Evolutionary conservation across 2,888 invertebrate genomes (phyloP), one percentile per base, ranked within the genome.

Genomic region (Watsonalla cultraria): DNA sequence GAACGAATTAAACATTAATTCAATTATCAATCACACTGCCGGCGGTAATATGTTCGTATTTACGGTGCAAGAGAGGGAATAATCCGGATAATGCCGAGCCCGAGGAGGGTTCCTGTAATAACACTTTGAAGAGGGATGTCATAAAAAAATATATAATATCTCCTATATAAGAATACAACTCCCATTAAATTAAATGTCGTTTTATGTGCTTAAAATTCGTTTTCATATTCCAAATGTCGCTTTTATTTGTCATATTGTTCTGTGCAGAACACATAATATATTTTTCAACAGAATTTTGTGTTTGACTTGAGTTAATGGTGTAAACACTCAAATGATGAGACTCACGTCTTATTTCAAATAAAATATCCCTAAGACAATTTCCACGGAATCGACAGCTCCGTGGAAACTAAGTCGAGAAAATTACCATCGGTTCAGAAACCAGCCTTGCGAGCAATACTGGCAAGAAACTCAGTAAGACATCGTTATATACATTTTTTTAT

Each of bases 1-100:
- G 60, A 59, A 65, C 65, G 66, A 68, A 72, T 74, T 69, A 75
- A 65, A 66, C 72, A 74, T 68, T 72, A 74, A 76, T 76, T 69
- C 68, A 74, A 74, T 76, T 76, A 74, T 74, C 70, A 72, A 74
- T 74, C 76, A 72, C 64, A 63, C 59, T 56, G 55, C 61, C 54
- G 60, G 63, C 55, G 60, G 62, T 58, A 59, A 61, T 62, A 61
- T 65, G 61, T 65, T 62, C 66, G 58, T 58, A 63, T 62, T 66
- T 58, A 64, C 63, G 51, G 58, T 52, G 51, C 53, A 57, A 58
- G 34, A 42, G 42, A 2, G 42, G 42, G 42, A 42, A 42, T 42
- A 42, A 42, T 8, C 42, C 42, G 42, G 42, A 42, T 42, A 42
- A 42, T 11, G 42, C 42, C 42, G 11, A 11, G 42, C 42, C 42